A percentile compares a stretch with the other conserved stretches of the same genome.
Evolutionary conservation across 2,888 invertebrate genomes (phyloP).

Genomic region (Alentia gelatinosa): DNA sequence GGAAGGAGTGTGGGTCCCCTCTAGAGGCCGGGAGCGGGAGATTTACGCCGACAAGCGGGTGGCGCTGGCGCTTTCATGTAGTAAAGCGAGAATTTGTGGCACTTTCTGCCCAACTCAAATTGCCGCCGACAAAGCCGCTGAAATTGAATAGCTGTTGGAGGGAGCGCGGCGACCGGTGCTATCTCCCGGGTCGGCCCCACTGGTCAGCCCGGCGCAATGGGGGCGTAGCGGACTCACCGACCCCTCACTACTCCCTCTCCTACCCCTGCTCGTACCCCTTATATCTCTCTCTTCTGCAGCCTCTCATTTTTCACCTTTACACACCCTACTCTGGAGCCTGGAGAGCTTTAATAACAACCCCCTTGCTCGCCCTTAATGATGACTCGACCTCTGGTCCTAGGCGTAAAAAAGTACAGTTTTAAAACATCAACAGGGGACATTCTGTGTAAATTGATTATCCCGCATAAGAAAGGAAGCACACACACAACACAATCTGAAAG

Average conservation of each 20-base stretch:
- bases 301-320: neutral
- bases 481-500: neutral
- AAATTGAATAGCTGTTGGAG: conserved; percentile 47
- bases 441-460: neutral
- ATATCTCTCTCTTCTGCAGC: neutral
- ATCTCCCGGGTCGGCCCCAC: neutral
- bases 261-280: neutral
- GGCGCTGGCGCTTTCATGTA: neutral
- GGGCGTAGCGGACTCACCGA: neutral
- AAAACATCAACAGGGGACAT: neutral
- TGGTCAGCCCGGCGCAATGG: neutral
- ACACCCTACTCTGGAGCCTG: too few species aligned
- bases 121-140: conserved; percentile 46
- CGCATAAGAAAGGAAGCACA: neutral
- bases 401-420: neutral
- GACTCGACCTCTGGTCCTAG: neutral
- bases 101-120: conserved; percentile 25
- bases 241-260: neutral
- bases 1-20: neutral
- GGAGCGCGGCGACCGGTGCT: neutral
- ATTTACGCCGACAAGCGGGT: neutral
- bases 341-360: neutral
- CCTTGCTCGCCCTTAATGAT: neutral
- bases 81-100: conserved; percentile 7
- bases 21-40: neutral